Base-by-base conservation (phyloP, 2,113 vertebrate genomes). In the Pampusana beccarii region DNA sequence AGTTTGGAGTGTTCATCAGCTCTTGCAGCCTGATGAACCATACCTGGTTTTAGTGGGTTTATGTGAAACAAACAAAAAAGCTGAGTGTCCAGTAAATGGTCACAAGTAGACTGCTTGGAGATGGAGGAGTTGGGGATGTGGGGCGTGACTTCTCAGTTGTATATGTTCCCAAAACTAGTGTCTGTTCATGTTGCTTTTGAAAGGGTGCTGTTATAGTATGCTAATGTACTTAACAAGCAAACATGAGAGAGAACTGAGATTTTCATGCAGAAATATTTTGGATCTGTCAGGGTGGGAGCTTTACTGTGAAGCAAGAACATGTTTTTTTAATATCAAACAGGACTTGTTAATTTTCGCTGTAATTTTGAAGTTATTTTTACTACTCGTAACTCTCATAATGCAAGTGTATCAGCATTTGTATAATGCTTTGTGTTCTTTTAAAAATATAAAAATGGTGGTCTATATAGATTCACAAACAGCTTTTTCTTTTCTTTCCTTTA, bases 401-500 rank as follows among this genome's bases (percentile, higher is more conserved):
- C 1, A 6, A 9, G 38, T 44, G 24, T 28, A 48, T 69, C 53
- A 48, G 16, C 21, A 56, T 51, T 65, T 78, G 38, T 60, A 34
- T 74, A 83, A 83, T n/a, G 13, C 14, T 60, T 4, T 18, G 5
- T 60, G 13, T 51, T 95, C 20, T 65, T 90, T 33, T 11, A 73
- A 38, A 86, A 57, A 29, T 18, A 72, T 4, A 44, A 40, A 67
- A 80, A 4, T 26, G 44, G 14, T 62, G 16, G 50, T 83, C 8
- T n/a, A 8, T 54, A 23, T 44, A 61, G 58, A 18, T 65, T 83
- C 5, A 84, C 36, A 71, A 57, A 62, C 73, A 60, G 10, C 65
- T 77, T 78, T 72, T 86, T 78, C 16, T 86, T 83, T 84, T 95
- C 64, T 93, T 77, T 79, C 40, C 40, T 66, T 46, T 73, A 98